Evolutionary conservation across 2,113 vertebrate species (phyloP), one percentile per base, ranked within the genome.

Genomic region (Cottus gobio): DNA sequence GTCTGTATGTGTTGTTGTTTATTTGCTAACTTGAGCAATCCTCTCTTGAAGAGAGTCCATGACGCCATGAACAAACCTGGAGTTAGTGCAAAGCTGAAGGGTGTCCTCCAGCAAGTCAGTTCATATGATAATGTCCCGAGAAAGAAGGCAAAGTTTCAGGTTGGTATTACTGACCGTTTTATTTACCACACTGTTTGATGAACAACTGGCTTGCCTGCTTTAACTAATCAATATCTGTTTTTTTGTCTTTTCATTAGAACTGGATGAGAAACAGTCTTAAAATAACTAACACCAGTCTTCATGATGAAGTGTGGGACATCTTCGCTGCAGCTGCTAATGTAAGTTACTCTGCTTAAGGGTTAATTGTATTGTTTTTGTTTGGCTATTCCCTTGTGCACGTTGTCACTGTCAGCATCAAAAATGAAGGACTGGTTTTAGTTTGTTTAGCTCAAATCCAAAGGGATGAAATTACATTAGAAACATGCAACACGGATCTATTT

Each of bases 181-280:
- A 15, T 57, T 54, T 2, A 67, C 26, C 31, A 63, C 5, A 52
- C 8, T n/a, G 0, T 28, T n/a, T 63, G 30, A 37, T 36, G 4
- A 69, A n/a, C 10, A 20, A 1, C 20, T 34, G 24, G 4, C 15
- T 34, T 75, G 36, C 6, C 34, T 46, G 11, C 8, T 37, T 9
- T 1, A 24, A 60, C 3, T 77, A 9, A 71, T 75, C 7, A 7
- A 12, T 58, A 36, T n/a, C 58, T 5, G 10, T 24, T 34, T n/a
- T 57, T 46, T 1, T 1, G 30, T 28, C 0, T 61, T 31, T 50
- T 39, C 28, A 20, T 50, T 67, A 99, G 98, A 99, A 99, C 76
- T 99, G 98, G 98, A 98, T 99, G 95, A 96, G 91, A 89, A 99
- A 98, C 94, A 97, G 98, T 86, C 91, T 99, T 57, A 98, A 89